Base-by-base conservation (phyloP, 1,140 invertebrate species). In the Conus ventricosus region DNA sequence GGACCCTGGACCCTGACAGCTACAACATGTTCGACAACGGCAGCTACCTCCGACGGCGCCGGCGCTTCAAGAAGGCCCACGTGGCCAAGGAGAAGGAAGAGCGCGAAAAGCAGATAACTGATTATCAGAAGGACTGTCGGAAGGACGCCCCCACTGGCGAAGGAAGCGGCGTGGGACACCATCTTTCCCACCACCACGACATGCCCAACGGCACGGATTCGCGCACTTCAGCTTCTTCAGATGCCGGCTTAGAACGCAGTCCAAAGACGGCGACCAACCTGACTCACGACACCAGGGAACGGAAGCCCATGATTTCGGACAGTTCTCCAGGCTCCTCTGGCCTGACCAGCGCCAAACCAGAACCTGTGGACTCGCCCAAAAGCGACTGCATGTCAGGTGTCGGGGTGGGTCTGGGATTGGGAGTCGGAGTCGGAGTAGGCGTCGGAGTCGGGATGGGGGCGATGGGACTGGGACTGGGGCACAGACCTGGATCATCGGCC, bases 11-110 rank as follows among this genome's bases (percentile, higher is more conserved):
- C 94, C 99, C 98, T 0, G 98, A 99, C 93, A 98, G 97, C 78
- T 98, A 99, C 93, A 99, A 99, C 94, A 99, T 99, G 99, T 99
- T 99, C 95, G 99, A 99, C 93, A 99, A 99, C 93, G 99, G 99
- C 0, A 98, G 98, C 15, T 99, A 99, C 94, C 95, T 99, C 88
- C 96, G 98, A n/a, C 96, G 98, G 15, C 96, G 95, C n/a, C 89
- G 98, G 88, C 97, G 98, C 5, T 99, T 99, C 95, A 99, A 99
- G 96, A 99, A 99, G 96, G 99, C 94, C 98, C 99, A 94, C 89
- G 89, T 17, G 54, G 86, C 20, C 39, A 39, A 39, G 91, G 90
- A 57, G 92, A 93, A 55, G 88, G 88, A 27, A 91, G 93, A n/a
- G 87, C 91, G 90, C 10, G 89, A 91, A 39, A 92, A 91, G 76